Base-by-base conservation (phyloP, 2,888 invertebrate genomes). In the Pegoplata infirma region DNA sequence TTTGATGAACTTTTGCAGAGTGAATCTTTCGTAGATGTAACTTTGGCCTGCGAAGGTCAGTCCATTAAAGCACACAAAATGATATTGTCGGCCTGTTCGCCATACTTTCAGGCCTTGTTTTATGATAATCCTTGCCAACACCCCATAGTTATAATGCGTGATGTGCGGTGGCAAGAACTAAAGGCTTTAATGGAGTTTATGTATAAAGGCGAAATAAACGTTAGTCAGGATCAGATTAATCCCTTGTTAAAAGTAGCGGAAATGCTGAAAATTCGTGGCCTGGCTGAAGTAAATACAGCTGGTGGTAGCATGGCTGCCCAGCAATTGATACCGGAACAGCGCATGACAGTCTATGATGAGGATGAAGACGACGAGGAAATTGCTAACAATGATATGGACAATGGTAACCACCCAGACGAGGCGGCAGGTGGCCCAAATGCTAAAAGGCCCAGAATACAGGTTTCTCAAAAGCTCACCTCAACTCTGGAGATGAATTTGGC, bases 191-290 rank as follows among this genome's bases (percentile, higher is more conserved):
- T 97, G 76, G 97, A 97, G 89, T 97, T 97, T 88, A 97, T 97
- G 97, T 97, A 97, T 91, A 95, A 96, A 88, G 97, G 97, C 7
- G 97, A 97, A 91, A 97, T 97, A 83, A 97, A 97, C 90, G 97
- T 97, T 82, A 95, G 95, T 76, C 96, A 97, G 90, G 96, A 97
- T 84, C 96, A 97, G 90, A 95, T 97, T 83, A 94, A 95, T 68
- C 96, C 96, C 3, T 89, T 97, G 83, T 90, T 97, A 63, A 95
- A 95, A 86, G 96, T 96, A 82, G 97, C 97, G 23, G 97, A 97
- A 88, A 94, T 94, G 73, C 90, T 97, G 32, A 96, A 96, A 90
- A 95, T 97, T 82, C 92, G 96, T 16, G 97, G 97, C 1, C 88
- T 97, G 84, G 96, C 97, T 81, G 96, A 97, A 85, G 96, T 97